phyloP scores from a whole-genome alignment of 2,113 vertebrate species.

The Perccottus glenii region DNA sequence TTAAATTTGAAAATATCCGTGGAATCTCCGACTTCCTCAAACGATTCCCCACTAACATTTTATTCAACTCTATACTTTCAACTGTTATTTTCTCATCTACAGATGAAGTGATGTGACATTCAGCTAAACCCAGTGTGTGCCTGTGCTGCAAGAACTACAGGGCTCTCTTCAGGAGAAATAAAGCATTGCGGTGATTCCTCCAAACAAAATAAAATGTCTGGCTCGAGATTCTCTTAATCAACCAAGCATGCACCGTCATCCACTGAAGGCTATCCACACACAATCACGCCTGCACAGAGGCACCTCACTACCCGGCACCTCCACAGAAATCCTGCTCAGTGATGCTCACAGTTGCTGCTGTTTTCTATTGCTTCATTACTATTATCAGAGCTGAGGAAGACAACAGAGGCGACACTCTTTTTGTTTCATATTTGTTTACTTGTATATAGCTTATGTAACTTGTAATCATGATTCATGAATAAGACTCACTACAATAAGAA shows the following conservation, averaged over 20 bases:
- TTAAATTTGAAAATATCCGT: too few relatives aligned
- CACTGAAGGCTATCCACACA: not conserved
- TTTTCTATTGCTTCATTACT: not conserved
- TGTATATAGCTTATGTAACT: slow-evolving; percentile 24
- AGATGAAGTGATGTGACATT: not conserved
- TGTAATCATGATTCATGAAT: not conserved
- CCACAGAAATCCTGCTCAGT: not conserved
- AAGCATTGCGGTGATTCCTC: slow-evolving; percentile 27
- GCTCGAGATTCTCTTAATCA: not conserved
- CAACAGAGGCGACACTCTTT: not conserved
- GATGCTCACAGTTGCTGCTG: not conserved
- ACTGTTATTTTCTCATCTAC: not conserved
- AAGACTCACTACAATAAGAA: slow-evolving; percentile 13
- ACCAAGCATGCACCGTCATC: not conserved
- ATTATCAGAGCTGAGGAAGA: not conserved
- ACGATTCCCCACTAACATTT: too few relatives aligned
- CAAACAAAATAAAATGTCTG: not conserved
- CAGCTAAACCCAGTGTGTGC: not conserved
- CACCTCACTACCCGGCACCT: not conserved
- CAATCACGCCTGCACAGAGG: not conserved
- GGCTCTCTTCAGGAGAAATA: slow-evolving; percentile 19
- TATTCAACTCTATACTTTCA: too few relatives aligned
- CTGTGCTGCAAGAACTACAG: slow-evolving; percentile 14
- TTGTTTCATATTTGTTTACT: slow-evolving; percentile 29
- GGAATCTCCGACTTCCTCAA: too few relatives aligned